Conservation (phyloP, 2,113 vertebrate species). For the Gymnobelideus leadbeateri region DNA sequence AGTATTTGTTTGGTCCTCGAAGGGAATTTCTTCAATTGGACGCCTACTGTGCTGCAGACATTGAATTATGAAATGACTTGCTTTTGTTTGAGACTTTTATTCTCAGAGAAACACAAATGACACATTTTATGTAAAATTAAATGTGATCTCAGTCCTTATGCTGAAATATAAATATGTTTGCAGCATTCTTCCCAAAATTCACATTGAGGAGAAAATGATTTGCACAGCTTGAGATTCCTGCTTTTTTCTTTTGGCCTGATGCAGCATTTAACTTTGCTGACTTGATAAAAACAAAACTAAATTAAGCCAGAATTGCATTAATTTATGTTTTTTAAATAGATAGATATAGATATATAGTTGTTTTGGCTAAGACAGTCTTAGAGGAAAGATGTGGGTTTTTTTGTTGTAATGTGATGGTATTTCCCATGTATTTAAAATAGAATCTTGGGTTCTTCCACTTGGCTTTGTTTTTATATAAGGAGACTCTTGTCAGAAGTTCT, state of each 20-base stretch:
- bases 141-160: constrained; percentile 61
- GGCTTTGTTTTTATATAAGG: constrained; percentile 50
- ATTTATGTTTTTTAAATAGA: constrained; percentile 37
- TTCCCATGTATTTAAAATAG: constrained; percentile 51
- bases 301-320: constrained; percentile 74
- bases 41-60: constrained; percentile 40
- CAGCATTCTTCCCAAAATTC: constrained; percentile 67
- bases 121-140: constrained; percentile 67
- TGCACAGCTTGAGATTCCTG: constrained; percentile 66
- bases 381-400: constrained; percentile 65
- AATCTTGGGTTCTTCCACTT: constrained; percentile 32
- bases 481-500: neutral
- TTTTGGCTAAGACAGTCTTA: constrained; percentile 62
- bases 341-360: constrained; percentile 40
- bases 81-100: constrained; percentile 64
- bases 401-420: constrained; percentile 56
- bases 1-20: constrained; percentile 44
- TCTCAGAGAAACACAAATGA: constrained; percentile 60
- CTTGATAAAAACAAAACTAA: constrained; percentile 76
- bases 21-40: constrained; percentile 67
- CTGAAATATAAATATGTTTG: constrained; percentile 70
- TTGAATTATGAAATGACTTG: constrained; percentile 64
- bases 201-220: constrained; percentile 71
- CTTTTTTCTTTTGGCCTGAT: constrained; percentile 71
- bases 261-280: constrained; percentile 75